Evolutionary conservation across 2,113 vertebrate species (phyloP).

Genomic region (Clinocottus analis): DNA sequence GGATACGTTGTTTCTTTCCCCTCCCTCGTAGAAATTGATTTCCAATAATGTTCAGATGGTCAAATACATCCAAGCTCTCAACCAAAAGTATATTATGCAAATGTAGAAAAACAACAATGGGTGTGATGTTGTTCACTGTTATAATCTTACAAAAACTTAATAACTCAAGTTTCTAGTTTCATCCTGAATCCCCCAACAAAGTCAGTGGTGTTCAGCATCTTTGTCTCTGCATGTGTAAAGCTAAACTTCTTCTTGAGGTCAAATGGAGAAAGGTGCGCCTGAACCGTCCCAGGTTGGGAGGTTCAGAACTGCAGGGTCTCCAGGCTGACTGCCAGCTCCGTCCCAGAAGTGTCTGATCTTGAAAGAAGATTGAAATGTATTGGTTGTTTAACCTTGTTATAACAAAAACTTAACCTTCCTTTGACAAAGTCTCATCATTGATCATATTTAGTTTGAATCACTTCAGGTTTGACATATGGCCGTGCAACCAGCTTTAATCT

Average conservation of each 20-base stretch:
- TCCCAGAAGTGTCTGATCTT: background rate
- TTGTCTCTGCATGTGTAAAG: background rate
- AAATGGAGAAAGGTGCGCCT: background rate
- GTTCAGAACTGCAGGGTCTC: background rate
- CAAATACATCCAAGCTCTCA: conserved; percentile 25
- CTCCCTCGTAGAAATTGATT: conserved; percentile 42
- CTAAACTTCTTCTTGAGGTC: background rate
- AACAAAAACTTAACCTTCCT: background rate
- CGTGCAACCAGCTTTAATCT: background rate
- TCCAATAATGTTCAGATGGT: conserved; percentile 43
- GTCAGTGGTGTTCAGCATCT: background rate
- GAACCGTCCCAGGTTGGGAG: background rate
- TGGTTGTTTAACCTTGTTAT: background rate
- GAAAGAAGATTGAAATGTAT: background rate
- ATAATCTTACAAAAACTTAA: background rate
- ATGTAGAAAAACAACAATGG: background rate
- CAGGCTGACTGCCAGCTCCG: background rate
- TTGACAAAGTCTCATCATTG: background rate
- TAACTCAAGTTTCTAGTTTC: background rate
- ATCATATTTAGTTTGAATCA: background rate
- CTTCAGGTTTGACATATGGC: too few species aligned
- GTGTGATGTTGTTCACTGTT: background rate
- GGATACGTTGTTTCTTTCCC: conserved; percentile 40
- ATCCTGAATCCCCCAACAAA: background rate
- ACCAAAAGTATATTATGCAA: conserved; percentile 1